A percentile compares a stretch with the other conserved stretches of the same genome.
phyloP scores from a whole-genome alignment of 2,888 invertebrate genomes.

The Spisula subtruncata region DNA sequence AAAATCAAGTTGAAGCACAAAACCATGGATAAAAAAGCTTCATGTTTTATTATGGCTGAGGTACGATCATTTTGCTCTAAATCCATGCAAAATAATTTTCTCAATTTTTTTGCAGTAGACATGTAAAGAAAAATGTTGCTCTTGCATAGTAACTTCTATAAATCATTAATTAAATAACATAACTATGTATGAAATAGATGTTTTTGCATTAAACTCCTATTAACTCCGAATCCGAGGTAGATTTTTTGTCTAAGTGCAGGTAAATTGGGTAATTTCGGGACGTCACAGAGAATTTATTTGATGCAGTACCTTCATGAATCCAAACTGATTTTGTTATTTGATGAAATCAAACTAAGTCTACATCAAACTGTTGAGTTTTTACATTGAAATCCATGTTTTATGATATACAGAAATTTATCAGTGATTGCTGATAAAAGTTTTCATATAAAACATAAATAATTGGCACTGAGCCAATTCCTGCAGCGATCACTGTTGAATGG shows the following conservation, averaged over 20 bases:
- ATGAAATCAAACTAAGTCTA: neutral
- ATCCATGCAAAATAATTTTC: too few species aligned
- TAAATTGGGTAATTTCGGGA: neutral
- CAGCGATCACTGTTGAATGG: neutral
- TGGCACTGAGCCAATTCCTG: neutral
- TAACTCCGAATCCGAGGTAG: neutral
- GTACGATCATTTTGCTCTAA: too few species aligned
- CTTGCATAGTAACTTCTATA: neutral
- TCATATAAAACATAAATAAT: neutral
- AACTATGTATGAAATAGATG: neutral
- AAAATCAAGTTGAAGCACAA: too few species aligned
- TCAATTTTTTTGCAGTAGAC: too few species aligned
- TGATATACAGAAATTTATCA: neutral
- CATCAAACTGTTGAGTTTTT: neutral
- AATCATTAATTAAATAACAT: neutral
- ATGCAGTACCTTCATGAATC: neutral
- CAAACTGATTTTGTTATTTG: constrained; percentile 1
- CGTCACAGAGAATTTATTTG: neutral
- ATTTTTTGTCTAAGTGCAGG: neutral
- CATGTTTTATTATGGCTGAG: too few species aligned
- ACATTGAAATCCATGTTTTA: neutral
- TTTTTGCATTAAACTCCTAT: neutral
- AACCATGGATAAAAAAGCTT: too few species aligned
- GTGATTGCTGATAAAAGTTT: neutral
- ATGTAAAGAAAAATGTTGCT: neutral